Evolutionary conservation across 2,113 vertebrate genomes (phyloP), one percentile per base, ranked within the genome.

Genomic region (Cynopterus brachyotis): DNA sequence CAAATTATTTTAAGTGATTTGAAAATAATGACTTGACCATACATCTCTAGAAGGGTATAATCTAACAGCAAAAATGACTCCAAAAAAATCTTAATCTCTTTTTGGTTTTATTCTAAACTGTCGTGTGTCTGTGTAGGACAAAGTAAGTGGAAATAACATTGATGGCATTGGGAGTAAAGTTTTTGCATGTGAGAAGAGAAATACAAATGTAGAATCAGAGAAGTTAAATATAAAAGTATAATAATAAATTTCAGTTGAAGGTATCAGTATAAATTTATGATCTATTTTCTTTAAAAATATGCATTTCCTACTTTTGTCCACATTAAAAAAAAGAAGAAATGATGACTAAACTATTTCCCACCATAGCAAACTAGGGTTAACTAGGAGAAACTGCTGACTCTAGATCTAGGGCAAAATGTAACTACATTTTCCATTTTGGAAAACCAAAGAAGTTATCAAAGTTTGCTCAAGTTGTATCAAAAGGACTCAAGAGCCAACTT

Each of bases 1-100:
- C 91, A 47, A 92, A 55, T 89, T 73, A 78, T 59, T 88, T 88
- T 62, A 88, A 73, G n/a, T 94, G 20, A 91, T 16, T 66, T 83
- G 19, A 42, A 95, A 95, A 85, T 12, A 59, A 22, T 53, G 8
- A 79, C 5, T 47, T 84, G 59, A 20, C 55, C 59, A 1, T 50
- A 62, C 2, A 35, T 72, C 13, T n/a, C 55, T 50, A 35, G 26
- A 70, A 60, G 7, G 6, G 66, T 17, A 47, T 40, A 81, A 40
- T 64, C 81, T 83, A 88, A 57, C 22, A 88, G 12, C 0, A 53
- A 91, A 82, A 76, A 30, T 16, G 87, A 76, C 13, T 79, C 10
- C 50, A 92, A 93, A 69, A 7, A 75, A 75, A 70, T 89, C 28
- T 72, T 75, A 62, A 47, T 50, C 69, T 69, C 40, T 69, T 90